A percentile compares a stretch with the other conserved stretches of the same genome.
Conservation (phyloP, 2,113 vertebrate genomes). For the Verasper variegatus region DNA sequence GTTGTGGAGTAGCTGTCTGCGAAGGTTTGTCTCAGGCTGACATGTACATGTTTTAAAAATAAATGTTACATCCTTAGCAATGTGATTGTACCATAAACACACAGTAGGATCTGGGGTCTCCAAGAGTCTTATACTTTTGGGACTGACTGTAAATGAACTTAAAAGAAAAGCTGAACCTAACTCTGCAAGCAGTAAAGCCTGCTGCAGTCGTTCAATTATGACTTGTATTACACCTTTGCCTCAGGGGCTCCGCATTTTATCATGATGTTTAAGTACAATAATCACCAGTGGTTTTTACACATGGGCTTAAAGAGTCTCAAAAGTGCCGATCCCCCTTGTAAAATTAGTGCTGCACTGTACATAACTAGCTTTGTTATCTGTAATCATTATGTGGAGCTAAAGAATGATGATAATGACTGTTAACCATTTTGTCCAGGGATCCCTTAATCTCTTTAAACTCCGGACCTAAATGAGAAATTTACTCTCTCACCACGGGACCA, state of each 20-base stretch:
- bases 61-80: neutral
- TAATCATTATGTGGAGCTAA: slow-evolving; percentile 56
- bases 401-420: slow-evolving; percentile 62
- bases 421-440: slow-evolving; percentile 55
- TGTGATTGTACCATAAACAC: neutral
- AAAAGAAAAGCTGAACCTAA: too few species aligned
- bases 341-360: slow-evolving; percentile 43
- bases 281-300: slow-evolving; percentile 14
- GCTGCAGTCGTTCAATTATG: neutral
- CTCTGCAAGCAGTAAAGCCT: neutral
- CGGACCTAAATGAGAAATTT: slow-evolving; percentile 61
- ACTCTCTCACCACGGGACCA: slow-evolving; percentile 38
- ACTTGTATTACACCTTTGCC: neutral
- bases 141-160: neutral
- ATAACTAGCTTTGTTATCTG: slow-evolving; percentile 47
- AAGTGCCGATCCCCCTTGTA: slow-evolving; percentile 44
- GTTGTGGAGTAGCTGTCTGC: slow-evolving; percentile 5
- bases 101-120: neutral
- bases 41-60: slow-evolving; percentile 6
- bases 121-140: neutral
- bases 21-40: neutral
- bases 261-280: slow-evolving; percentile 18
- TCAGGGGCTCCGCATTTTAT: slow-evolving; percentile 1
- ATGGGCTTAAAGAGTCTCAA: slow-evolving; percentile 26
- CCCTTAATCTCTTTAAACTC: slow-evolving; percentile 50